Conservation (phyloP, 2,888 invertebrate species). For the Lasioglossum oenotherae region DNA sequence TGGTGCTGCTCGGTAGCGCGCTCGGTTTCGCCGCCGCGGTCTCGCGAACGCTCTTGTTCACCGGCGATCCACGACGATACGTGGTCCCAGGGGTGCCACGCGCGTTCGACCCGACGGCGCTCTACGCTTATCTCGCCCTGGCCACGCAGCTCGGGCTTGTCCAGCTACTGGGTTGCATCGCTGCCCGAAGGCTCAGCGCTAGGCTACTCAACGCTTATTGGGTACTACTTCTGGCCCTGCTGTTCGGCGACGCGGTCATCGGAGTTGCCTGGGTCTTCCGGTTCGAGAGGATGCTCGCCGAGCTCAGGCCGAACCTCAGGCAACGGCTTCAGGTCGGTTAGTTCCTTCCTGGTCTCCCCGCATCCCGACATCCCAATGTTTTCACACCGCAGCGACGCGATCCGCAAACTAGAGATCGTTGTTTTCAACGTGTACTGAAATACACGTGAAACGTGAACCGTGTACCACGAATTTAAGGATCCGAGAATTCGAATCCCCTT, state of each 20-base stretch:
- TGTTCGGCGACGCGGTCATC: conserved; percentile 93
- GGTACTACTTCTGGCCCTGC: conserved; percentile 91
- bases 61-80: conserved; percentile 89
- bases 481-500: too few species aligned
- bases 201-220: conserved; percentile 93
- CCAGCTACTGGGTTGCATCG: conserved; percentile 92
- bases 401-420: too few species aligned
- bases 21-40: conserved; percentile 92
- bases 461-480: too few species aligned
- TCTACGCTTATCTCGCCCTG: conserved; percentile 93
- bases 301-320: conserved; percentile 89
- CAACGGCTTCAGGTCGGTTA: conserved; percentile 85
- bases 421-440: too few species aligned
- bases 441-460: too few species aligned
- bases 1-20: conserved; percentile 93
- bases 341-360: conserved; percentile 72
- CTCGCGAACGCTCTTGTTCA: conserved; percentile 87
- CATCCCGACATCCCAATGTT: neutral
- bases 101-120: conserved; percentile 92
- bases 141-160: conserved; percentile 89
- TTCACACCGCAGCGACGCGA: too few species aligned
- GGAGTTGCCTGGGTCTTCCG: conserved; percentile 94
- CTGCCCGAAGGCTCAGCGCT: conserved; percentile 92
- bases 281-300: conserved; percentile 90
- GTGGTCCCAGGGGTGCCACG: conserved; percentile 90